Evolutionary conservation across 2,797 vertebrate genomes (phyloP), one percentile per base, ranked within the genome.

Genomic region (Lemur catta): DNA sequence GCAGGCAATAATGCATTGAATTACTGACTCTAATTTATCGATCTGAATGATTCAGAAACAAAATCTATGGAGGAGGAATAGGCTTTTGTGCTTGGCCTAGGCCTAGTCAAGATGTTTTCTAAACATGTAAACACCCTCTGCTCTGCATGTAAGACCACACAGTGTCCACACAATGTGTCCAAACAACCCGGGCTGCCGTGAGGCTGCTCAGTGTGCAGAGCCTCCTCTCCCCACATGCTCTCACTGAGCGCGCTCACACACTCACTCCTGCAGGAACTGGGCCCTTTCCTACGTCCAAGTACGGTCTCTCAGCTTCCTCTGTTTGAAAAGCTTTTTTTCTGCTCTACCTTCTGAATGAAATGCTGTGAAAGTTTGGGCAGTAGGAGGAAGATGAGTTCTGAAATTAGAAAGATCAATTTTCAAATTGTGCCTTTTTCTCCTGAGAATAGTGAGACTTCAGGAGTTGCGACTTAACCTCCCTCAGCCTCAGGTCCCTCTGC

Each of bases 131-230:
- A 20, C 24, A 30, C 30, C 52, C 18, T 72, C 41, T 17, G 6
- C 24, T 24, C 13, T 52, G 15, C 18, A 2, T 38, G 33, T 20
- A 30, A 65, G 59, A 8, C 17, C n/a, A 10, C 15, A 50, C 6
- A 4, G 50, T 24, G 6, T 72, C 15, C 4, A 12, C 14, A 46
- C 63, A 20, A 11, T 8, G 2, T 7, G 33, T 18, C 7, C 2
- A 55, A 74, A 18, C 2, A 3, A 38, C 20, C 2, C 12, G 10
- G 30, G 8, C 12, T 1, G 5, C 13, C 24, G 11, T 20, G 17
- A 46, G 72, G 28, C 20, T 10, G 1, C 12, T 3, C 18, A 43
- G 14, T 8, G 20, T 7, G 26, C 30, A n/a, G 38, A 12, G 17
- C 14, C 4, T 4, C 20, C 30, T 26, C 12, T 61, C n/a, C 50